These are phyloP conservation scores for Equus przewalskii DNA, from an alignment of 2,113 vertebrate species.

Conservation along the genomic window DNA sequence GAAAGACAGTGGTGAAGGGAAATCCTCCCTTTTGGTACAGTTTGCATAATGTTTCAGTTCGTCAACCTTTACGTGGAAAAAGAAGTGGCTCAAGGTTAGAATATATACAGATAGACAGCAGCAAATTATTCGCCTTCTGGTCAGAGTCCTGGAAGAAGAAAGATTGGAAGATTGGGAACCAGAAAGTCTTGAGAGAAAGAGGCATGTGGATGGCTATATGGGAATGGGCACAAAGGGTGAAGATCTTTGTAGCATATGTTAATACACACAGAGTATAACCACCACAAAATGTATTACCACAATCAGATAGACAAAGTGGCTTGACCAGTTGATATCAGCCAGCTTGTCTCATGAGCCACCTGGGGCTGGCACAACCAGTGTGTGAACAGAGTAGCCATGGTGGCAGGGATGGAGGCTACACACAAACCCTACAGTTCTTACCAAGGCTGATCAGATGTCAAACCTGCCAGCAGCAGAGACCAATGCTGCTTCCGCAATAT, in stretches of 20 bases:
- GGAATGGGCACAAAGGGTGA: background rate
- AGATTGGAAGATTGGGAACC: background rate
- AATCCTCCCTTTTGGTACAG: background rate
- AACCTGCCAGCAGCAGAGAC: background rate
- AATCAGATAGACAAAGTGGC: background rate
- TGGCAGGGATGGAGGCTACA: background rate
- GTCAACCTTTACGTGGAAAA: background rate
- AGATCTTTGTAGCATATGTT: background rate
- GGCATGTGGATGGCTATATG: background rate
- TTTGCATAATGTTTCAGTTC: background rate
- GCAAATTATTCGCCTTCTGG: background rate
- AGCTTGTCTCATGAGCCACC: background rate
- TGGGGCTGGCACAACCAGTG: no score
- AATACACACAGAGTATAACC: background rate
- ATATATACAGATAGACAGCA: background rate
- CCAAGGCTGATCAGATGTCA: background rate
- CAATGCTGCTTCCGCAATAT: background rate
- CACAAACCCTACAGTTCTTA: background rate
- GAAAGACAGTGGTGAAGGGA: background rate
- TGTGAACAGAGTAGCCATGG: no score
- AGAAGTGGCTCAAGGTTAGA: background rate
- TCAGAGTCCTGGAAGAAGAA: background rate
- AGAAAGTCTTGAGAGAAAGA: background rate
- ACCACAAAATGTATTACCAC: background rate
- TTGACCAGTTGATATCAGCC: background rate